Evolutionary conservation across 2,888 invertebrate genomes (phyloP), one percentile per base, ranked within the genome.

Genomic region (Spisula solida): DNA sequence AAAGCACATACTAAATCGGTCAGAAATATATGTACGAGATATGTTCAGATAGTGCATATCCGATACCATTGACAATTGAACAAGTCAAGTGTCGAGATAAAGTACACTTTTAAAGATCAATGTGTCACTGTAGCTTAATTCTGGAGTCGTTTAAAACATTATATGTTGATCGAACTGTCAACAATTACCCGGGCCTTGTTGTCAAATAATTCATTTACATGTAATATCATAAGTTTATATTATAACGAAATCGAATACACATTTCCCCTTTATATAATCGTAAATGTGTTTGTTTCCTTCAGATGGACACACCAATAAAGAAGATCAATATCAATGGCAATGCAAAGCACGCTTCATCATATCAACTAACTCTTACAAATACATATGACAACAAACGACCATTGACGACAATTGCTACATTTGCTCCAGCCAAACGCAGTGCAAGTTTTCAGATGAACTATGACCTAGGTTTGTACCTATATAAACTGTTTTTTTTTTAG

Each of bases 401-500:
- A 75, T 84, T 94, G n/a, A 90, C 90, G 75, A 91, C 93, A 10
- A 84, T 90, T 14, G 75, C 93, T 12, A 84, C 90, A 20, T 56
- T 93, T 41, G 91, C 93, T 51, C 85, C 92, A 48, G 78, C 56
- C n/a, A 90, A 89, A 79, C 56, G 78, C 20, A 88, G 86, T 48
- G 31, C 92, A 51, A 89, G 89, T 79, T 86, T 92, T 85, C 91
- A 91, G 82, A 92, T 92, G 89, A 92, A 92, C 78, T 93, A 93
- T 79, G 93, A 93, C 83, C 70, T 91, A 41, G 92, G 93, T 93
- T 89, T 83, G 87, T 82, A 55, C 6, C 20, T 48, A 20, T 25
- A 29, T 20, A 48, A 47, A 20, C 14, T 99, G 99, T 41, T 5
- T n/a, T n/a, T n/a, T n/a, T n/a, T n/a, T n/a, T n/a, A n/a, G n/a